Evolutionary conservation across 1,140 invertebrate species (phyloP), one percentile per base, ranked within the genome.

Genomic region (Antheraea pernyi): DNA sequence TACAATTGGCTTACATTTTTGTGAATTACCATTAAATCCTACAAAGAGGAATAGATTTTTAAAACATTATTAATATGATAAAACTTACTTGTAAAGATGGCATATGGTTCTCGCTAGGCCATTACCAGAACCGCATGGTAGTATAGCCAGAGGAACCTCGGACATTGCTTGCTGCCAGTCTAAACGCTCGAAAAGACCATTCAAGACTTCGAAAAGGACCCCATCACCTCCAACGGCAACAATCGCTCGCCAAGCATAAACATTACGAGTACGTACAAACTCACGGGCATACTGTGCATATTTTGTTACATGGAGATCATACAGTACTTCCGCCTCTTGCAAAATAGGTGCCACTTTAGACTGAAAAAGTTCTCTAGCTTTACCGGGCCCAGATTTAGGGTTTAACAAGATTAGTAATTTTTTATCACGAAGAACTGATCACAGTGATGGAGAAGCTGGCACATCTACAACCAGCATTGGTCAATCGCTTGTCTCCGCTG

Each of bases 51-150:
- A n/a, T n/a, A 30, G 22, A 30, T 30, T 30, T 30, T 30, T 30
- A 30, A 42, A 7, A 6, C 46, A 16, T 53, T n/a, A n/a, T n/a
- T 16, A n/a, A 13, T 10, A n/a, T 53, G 0, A 53, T 16, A 53
- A 61, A 19, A 93, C 95, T 94, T 91, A 96, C 96, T 95, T 94
- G 83, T 93, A 95, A 67, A 94, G 91, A 82, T 96, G 94, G 46
- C 95, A 95, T 70, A 99, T 95, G 62, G 97, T 96, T 79, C 96
- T 95, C 19, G 98, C 97, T 13, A 99, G 87, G 7, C 98, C 98
- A 92, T 99, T 99, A 16, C 98, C 98, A 10, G 98, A 99, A 37
- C 98, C 98, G 79, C 97, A 98, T 0, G 98, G 98, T 78, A 99
- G 94, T 42, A 98, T 95, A 0, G 97, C 98, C 6, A 99, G 82